Evolutionary conservation across 2,797 vertebrate species (phyloP).

Genomic region (Falco rusticolus): DNA sequence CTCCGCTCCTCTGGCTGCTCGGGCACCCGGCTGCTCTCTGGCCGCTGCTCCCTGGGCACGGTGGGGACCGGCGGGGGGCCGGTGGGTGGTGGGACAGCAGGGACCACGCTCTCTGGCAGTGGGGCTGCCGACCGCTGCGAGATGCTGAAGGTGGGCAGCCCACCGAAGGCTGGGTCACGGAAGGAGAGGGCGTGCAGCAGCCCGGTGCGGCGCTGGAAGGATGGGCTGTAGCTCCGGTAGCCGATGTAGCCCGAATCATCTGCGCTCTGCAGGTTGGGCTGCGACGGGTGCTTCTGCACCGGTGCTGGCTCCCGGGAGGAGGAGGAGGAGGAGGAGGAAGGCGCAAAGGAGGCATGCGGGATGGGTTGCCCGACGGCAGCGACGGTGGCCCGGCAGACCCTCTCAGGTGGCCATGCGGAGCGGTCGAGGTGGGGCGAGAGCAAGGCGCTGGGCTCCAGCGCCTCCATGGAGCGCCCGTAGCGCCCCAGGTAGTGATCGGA

Average conservation of each 20-base stretch:
- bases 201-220: slow-evolving; percentile 93
- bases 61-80: background rate
- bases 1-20: slow-evolving; percentile 57
- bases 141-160: slow-evolving; percentile 81
- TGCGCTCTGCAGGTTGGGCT: slow-evolving; percentile 78
- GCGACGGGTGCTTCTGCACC: slow-evolving; percentile 65
- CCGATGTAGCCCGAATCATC: slow-evolving; percentile 89
- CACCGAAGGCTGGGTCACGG: slow-evolving; percentile 90
- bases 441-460: slow-evolving; percentile 81
- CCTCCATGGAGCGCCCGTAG: slow-evolving; percentile 87
- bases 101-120: background rate
- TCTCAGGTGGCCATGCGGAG: slow-evolving; percentile 67
- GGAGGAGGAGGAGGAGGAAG: slow-evolving; percentile 64
- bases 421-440: slow-evolving; percentile 80
- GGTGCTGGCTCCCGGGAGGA: slow-evolving; percentile 60
- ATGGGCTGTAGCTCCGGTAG: slow-evolving; percentile 97
- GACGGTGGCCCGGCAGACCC: slow-evolving; percentile 6
- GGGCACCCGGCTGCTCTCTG: slow-evolving; percentile 69
- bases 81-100: accelerated
- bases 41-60: slow-evolving; percentile 72
- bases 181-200: slow-evolving; percentile 93
- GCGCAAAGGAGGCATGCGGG: slow-evolving; percentile 14
- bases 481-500: slow-evolving; percentile 87
- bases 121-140: background rate
- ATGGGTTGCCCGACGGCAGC: slow-evolving; percentile 32